Evolutionary conservation across 2,888 invertebrate genomes (phyloP), one percentile per base, ranked within the genome.

Genomic region (Perithous albicinctus): DNA sequence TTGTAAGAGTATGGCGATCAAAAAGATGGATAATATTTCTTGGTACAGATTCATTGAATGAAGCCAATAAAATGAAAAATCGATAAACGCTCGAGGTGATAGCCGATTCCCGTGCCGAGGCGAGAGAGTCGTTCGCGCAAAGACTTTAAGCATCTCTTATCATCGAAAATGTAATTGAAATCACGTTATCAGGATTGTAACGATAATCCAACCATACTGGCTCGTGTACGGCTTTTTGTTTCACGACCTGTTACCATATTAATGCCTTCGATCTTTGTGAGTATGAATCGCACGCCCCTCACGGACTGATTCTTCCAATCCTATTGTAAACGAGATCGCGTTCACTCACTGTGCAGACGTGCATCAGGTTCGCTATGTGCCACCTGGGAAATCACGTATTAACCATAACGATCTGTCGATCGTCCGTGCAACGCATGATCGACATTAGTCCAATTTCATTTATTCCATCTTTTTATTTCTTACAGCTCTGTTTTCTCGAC

Each of bases 101-200:
- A 43, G 54, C 46, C 32, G 46, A 26, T 75, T 70, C 20, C 29
- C 15, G 20, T 43, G 29, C 35, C 48, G 41, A 51, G 75, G 70
- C 75, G 56, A 64, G 59, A 66, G 59, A 78, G 69, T 75, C 72
- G 78, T 76, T 82, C 75, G 66, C 72, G 72, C 78, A 43, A 78
- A 48, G 59, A 72, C 26, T 59, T 78, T 78, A 32, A 78, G 51
- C 78, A 67, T 76, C 56, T 75, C 81, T 84, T 85, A 84, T 85
- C 85, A 76, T 81, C 73, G 79, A 74, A 82, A 85, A 84, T 84
- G 84, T 80, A 84, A 84, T 85, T 81, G 83, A 81, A n/a, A 81
- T 73, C 46, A 63, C 66, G 85, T 83, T 85, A 85, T 84, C 83
- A 80, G 84, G 78, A 79, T 85, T 77, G 77, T 70, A 51, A 81